Percentiles rank a stretch among this genome's conserved stretches.
phyloP scores from a whole-genome alignment of 2,797 vertebrate genomes.

The Manis crassicaudata region DNA sequence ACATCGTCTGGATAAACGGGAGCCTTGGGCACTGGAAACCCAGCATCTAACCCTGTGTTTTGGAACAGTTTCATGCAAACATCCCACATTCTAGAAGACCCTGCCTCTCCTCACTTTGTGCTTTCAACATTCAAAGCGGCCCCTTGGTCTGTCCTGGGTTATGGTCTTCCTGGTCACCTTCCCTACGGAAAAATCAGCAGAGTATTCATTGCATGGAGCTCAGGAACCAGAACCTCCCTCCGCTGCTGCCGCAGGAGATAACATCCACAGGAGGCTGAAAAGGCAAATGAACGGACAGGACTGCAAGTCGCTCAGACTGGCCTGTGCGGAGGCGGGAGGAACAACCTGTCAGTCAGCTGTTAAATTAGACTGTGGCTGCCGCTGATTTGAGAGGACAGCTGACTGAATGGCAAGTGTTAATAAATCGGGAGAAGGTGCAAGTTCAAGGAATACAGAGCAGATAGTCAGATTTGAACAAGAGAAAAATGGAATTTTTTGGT shows the following conservation, averaged over 20 bases:
- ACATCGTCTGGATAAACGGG: not conserved
- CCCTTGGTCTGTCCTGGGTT: not conserved
- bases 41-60: not conserved
- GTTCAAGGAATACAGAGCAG: not conserved
- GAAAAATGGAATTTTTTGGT: not conserved
- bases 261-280: slow-evolving; percentile 36
- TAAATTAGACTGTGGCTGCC: not conserved
- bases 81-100: not conserved
- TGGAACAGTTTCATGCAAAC: not conserved
- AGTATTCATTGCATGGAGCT: not conserved
- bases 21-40: not conserved
- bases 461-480: slow-evolving; percentile 26
- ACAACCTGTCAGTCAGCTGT: not conserved
- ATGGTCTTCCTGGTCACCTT: not conserved
- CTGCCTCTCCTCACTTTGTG: not conserved
- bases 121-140: not conserved
- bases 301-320: slow-evolving; percentile 25
- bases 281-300: not conserved
- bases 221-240: not conserved
- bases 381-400: not conserved
- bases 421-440: not conserved
- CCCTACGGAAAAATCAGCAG: slow-evolving; percentile 14
- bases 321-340: not conserved
- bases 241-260: not conserved
- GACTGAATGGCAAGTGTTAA: slow-evolving; percentile 20